These are phyloP conservation scores for Andrena chrysosceles DNA, from an alignment of 2,888 invertebrate species.

Conservation along the genomic window DNA sequence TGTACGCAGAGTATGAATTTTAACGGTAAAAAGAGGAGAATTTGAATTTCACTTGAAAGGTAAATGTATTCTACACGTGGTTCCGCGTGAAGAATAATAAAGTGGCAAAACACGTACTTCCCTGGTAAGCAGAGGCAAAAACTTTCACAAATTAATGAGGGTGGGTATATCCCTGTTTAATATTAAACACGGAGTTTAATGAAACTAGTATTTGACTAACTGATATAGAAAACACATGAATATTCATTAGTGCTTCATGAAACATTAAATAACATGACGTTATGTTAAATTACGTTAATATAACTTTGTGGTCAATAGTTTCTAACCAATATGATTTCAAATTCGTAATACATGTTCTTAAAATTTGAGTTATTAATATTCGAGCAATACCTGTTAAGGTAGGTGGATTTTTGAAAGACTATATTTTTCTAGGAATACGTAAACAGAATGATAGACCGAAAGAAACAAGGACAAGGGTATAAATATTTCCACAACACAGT, in stretches of 20 bases:
- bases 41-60: background rate
- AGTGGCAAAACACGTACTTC: too few relatives aligned
- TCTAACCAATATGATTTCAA: background rate
- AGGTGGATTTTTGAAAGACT: conserved; percentile 3
- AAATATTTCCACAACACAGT: conserved; percentile 43
- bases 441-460: conserved; percentile 10
- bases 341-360: background rate
- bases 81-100: too few relatives aligned
- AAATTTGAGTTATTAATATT: conserved; percentile 10
- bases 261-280: background rate
- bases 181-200: background rate
- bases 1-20: background rate
- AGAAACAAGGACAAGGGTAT: conserved; percentile 40
- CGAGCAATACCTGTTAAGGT: background rate
- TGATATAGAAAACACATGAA: background rate
- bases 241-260: background rate
- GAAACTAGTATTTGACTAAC: background rate
- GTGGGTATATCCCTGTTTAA: background rate
- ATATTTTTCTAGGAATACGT: conserved; percentile 16
- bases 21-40: background rate
- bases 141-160: background rate
- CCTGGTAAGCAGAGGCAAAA: too few relatives aligned
- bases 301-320: background rate
- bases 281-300: background rate
- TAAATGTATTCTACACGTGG: background rate